A percentile compares a stretch with the other conserved stretches of the same genome.
Evolutionary conservation across 92 coral and sea anemone species (phyloP).

Genomic region (Parazoanthus atlanticus): DNA sequence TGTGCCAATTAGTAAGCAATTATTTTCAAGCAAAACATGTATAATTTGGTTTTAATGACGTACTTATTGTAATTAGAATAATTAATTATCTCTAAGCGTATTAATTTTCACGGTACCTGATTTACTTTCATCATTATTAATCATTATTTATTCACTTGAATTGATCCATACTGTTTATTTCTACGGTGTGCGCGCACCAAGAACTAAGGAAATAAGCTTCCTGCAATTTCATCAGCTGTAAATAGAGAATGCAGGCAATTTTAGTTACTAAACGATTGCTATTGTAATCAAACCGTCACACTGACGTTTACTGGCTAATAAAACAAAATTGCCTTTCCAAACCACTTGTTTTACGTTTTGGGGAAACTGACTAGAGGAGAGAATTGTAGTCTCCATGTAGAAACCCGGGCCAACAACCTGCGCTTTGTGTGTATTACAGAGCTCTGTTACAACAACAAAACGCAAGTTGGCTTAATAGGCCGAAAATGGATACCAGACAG

Average conservation of each 20-base stretch:
- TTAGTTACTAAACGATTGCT: not conserved
- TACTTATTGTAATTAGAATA: not conserved
- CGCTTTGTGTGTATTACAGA: too few relatives aligned
- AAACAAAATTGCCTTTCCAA: not conserved
- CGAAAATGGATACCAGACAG: too few relatives aligned
- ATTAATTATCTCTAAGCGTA: not conserved
- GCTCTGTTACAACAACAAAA: too few relatives aligned
- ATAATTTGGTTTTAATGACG: conserved; percentile 1
- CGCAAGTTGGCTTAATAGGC: too few relatives aligned
- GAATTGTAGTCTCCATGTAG: not conserved
- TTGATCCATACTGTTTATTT: not conserved
- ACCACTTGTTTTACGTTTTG: not conserved
- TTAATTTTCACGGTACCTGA: not conserved
- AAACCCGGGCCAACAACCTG: not conserved
- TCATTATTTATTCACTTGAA: not conserved
- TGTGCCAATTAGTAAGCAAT: not conserved
- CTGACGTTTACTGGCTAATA: not conserved
- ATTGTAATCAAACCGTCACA: not conserved
- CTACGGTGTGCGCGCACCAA: not conserved
- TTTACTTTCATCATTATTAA: not conserved
- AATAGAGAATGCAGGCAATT: not conserved
- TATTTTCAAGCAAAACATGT: not conserved
- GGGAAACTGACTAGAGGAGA: not conserved
- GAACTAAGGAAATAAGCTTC: not conserved
- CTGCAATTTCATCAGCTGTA: not conserved